Percentiles rank a stretch among this genome's conserved stretches.
Conservation (phyloP, 2,113 vertebrate genomes). For the Anarhynchus alexandrinus region DNA sequence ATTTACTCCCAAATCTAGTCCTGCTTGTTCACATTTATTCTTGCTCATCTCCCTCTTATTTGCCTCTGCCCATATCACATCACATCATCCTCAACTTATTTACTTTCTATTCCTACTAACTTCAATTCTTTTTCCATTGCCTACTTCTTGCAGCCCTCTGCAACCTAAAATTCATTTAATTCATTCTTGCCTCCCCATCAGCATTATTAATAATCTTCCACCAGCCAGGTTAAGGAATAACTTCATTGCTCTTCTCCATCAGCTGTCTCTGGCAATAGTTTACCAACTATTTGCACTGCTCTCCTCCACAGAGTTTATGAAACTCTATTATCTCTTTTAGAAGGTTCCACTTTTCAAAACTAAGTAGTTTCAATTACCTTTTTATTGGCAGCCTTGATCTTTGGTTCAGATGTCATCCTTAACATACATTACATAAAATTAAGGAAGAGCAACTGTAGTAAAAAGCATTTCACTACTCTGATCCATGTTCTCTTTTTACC, state of each 20-base stretch:
- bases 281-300: neutral
- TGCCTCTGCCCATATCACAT: neutral
- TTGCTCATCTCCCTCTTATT: slow-evolving; percentile 3
- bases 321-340: neutral
- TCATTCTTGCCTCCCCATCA: neutral
- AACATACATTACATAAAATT: slow-evolving; percentile 20
- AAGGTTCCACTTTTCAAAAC: neutral
- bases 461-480: neutral
- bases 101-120: neutral
- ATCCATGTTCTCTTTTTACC: neutral
- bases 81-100: neutral
- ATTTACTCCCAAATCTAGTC: slow-evolving; percentile 1
- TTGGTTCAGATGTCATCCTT: neutral
- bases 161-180: neutral
- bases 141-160: neutral
- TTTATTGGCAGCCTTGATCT: neutral
- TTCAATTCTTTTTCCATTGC: neutral
- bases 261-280: neutral
- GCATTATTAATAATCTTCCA: neutral
- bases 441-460: neutral
- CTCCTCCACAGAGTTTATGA: neutral
- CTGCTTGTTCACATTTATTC: slow-evolving; percentile 27
- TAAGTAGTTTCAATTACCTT: neutral
- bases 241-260: neutral
- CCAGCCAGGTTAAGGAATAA: neutral